Evolutionary conservation across 2,797 vertebrate genomes (phyloP), one percentile per base, ranked within the genome.

Genomic region (Bothrops alternatus): DNA sequence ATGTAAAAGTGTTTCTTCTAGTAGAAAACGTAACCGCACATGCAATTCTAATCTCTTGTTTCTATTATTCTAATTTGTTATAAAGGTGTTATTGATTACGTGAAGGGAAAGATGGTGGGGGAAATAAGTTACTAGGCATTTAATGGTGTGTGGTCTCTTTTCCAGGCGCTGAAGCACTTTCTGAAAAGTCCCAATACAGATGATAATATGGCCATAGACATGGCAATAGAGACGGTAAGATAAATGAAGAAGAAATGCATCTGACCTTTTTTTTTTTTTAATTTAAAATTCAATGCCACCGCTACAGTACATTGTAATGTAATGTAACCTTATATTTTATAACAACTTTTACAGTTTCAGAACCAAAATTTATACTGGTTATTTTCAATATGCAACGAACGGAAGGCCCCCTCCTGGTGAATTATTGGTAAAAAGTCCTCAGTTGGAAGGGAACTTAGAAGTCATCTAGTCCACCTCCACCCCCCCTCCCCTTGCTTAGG

Each of bases 201-300:
- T 88, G 99, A 99, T 95, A 98, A 97, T 93, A 91, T 98, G 96
- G 98, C 99, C 50, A 98, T 99, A 92, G 99, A 99, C 97, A 99
- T 99, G 99, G 99, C 99, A 4, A 99, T 99, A 91, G 98, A 99
- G 97, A 99, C 99, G 58, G 99, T 99, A 97, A 98, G 98, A 63
- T 23, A 94, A 50, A 93, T 26, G 42, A 57, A 60, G 42, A n/a
- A 37, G 11, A 57, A 25, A 89, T 6, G 12, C 85, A 53, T 3
- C 37, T 53, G 53, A n/a, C 60, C 18, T 86, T 37, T 50, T 60
- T 32, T 60, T 32, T 61, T 88, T 28, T 16, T 32, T 5, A 58
- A 58, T 23, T 1, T 47, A 53, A 65, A 42, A 42, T 25, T 87
- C 89, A 87, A 0, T 87, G 13, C 47, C 63, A 73, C 3, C 6